phyloP scores from a whole-genome alignment of 2,113 vertebrate genomes.

The Scomber japonicus region DNA sequence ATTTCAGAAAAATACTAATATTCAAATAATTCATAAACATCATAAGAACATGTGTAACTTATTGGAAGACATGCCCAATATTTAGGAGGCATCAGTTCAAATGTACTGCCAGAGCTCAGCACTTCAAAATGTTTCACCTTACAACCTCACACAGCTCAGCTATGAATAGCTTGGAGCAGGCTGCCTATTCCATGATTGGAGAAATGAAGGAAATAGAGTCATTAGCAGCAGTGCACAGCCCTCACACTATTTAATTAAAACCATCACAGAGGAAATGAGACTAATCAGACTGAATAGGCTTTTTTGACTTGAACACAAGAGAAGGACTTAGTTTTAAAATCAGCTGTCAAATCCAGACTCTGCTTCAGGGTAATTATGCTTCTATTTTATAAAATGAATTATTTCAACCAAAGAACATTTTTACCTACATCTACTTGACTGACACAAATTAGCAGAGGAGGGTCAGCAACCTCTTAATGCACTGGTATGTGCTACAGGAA shows the following conservation, averaged over 20 bases:
- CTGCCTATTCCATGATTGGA: slow-evolving; percentile 28
- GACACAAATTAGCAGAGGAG: slow-evolving; percentile 15
- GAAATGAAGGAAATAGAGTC: slow-evolving; percentile 39
- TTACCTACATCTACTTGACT: not conserved
- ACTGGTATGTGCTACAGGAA: slow-evolving; percentile 27
- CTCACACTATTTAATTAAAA: slow-evolving; percentile 11
- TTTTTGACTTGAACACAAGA: not conserved
- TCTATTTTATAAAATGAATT: not conserved
- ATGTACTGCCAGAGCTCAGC: slow-evolving; percentile 51
- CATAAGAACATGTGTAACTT: not conserved
- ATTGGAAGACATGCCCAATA: not conserved
- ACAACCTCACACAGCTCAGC: slow-evolving; percentile 50
- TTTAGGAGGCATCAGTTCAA: slow-evolving; percentile 13
- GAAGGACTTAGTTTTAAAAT: not conserved
- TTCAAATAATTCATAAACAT: not conserved
- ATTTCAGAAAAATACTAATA: not conserved
- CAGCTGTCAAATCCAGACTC: slow-evolving; percentile 1
- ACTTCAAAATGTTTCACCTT: slow-evolving; percentile 64
- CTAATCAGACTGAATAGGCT: not conserved
- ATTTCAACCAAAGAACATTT: slow-evolving; percentile 22
- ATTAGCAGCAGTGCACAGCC: slow-evolving; percentile 14
- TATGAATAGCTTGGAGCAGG: slow-evolving; percentile 68
- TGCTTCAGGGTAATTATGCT: not conserved
- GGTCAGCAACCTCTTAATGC: slow-evolving; percentile 59
- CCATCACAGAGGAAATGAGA: not conserved